A percentile compares a stretch with the other conserved stretches of the same genome.
Evolutionary conservation across 2,113 vertebrate species (phyloP).

Genomic region (Ciconia stormi): DNA sequence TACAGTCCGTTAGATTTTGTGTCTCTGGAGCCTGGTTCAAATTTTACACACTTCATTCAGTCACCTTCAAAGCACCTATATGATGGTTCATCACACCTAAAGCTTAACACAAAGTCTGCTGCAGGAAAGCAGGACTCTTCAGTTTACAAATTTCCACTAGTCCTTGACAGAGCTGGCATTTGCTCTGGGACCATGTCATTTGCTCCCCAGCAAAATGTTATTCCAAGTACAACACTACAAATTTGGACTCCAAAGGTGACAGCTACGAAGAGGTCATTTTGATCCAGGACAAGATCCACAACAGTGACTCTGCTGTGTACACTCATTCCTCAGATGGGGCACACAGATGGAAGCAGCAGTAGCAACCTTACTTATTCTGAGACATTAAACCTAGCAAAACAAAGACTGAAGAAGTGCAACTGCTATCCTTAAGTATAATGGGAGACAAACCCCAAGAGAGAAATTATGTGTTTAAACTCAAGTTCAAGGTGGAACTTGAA

Average conservation of each 20-base stretch:
- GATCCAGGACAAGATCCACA: not conserved
- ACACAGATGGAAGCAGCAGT: not conserved
- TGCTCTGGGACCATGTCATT: not conserved
- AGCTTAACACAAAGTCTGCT: not conserved
- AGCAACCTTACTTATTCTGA: not conserved
- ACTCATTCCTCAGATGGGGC: not conserved
- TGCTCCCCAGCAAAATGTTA: not conserved
- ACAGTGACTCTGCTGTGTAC: not conserved
- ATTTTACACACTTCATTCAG: not conserved
- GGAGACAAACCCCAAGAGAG: not conserved
- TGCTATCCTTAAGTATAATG: fast-evolving
- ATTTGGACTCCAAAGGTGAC: not conserved
- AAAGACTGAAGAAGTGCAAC: not conserved
- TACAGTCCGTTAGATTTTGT: not conserved
- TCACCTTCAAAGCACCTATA: not conserved
- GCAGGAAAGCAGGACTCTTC: not conserved
- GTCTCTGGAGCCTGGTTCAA: not conserved
- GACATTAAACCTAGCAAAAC: not conserved
- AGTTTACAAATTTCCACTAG: not conserved
- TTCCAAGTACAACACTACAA: not conserved
- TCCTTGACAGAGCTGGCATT: not conserved
- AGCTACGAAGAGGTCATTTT: not conserved
- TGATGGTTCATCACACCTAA: not conserved
- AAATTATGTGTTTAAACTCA: not conserved
- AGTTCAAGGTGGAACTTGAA: not conserved